These are phyloP conservation scores for Caenorhabditis panamensis DNA, from an alignment of 2,888 invertebrate genomes.

Conservation along the genomic window DNA sequence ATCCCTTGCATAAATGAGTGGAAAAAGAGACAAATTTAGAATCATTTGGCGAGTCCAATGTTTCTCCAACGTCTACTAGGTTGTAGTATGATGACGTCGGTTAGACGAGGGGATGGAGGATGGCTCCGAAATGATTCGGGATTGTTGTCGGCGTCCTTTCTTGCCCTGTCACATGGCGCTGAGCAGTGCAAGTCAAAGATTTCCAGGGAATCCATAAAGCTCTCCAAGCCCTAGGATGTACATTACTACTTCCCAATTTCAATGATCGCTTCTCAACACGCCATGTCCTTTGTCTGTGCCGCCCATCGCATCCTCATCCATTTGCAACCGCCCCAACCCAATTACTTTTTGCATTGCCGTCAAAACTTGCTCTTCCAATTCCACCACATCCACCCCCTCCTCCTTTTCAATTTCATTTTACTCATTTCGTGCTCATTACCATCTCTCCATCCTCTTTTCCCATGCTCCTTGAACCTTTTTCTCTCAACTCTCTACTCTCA, in stretches of 20 bases:
- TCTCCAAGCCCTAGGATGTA: too few species aligned
- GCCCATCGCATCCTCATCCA: neutral
- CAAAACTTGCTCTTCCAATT: neutral
- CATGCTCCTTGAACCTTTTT: constrained; percentile 12
- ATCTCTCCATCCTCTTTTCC: neutral
- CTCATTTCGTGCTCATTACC: constrained; percentile 14
- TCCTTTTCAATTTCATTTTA: neutral
- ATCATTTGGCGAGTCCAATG: neutral
- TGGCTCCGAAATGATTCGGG: constrained; percentile 1
- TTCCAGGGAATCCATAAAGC: too few species aligned
- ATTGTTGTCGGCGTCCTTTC: too few species aligned
- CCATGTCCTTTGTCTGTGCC: neutral
- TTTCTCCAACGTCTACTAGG: neutral
- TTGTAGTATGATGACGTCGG: neutral
- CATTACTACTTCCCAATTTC: too few species aligned
- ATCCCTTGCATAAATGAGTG: constrained; percentile 21
- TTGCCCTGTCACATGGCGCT: neutral
- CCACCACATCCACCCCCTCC: neutral
- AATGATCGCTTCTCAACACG: neutral
- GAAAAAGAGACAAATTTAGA: neutral
- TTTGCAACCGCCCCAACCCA: constrained; percentile 11
- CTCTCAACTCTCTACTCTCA: neutral
- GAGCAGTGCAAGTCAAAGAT: neutral
- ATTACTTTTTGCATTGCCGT: constrained; percentile 8
- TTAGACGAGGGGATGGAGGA: neutral